A percentile compares a stretch with the other conserved stretches of the same genome.
Conservation (phyloP, 1,140 invertebrate species). For the Spodoptera frugiperda region DNA sequence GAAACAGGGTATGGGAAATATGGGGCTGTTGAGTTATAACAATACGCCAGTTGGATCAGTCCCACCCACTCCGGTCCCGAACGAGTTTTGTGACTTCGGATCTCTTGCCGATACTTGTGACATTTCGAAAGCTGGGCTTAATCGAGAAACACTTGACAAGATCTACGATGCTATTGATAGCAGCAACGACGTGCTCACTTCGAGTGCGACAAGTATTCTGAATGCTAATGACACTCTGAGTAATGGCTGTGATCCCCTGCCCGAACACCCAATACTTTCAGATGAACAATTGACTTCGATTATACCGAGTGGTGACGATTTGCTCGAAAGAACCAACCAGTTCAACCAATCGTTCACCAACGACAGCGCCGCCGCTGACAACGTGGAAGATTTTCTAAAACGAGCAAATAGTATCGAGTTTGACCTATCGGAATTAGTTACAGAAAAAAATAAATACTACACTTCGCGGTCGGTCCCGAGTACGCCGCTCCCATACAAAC, state of each 20-base stretch:
- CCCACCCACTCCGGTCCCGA: constrained; percentile 89
- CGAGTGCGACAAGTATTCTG: constrained; percentile 65
- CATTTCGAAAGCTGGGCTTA: constrained; percentile 84
- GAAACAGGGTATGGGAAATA: constrained; percentile 85
- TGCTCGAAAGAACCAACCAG: constrained; percentile 69
- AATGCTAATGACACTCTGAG: constrained; percentile 68
- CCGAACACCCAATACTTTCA: constrained; percentile 71
- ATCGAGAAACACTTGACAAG: constrained; percentile 84
- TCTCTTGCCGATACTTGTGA: constrained; percentile 86
- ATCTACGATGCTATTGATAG: constrained; percentile 85
- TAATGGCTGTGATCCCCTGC: constrained; percentile 74
- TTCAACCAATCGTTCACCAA: constrained; percentile 71
- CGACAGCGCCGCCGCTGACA: constrained; percentile 62
- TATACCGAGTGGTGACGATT: constrained; percentile 65
- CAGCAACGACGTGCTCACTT: constrained; percentile 79
- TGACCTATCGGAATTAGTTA: constrained; percentile 74
- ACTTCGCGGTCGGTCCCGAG: constrained; percentile 88
- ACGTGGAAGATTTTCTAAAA: constrained; percentile 80
- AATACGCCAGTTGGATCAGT: constrained; percentile 89
- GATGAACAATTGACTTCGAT: constrained; percentile 73
- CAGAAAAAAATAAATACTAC: constrained; percentile 79
- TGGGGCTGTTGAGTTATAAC: constrained; percentile 80
- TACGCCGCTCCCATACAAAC: constrained; percentile 87
- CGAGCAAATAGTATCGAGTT: constrained; percentile 80
- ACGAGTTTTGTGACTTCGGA: constrained; percentile 90